Evolutionary conservation across 2,888 invertebrate species (phyloP).

Genomic region (Drosophila putrida): DNA sequence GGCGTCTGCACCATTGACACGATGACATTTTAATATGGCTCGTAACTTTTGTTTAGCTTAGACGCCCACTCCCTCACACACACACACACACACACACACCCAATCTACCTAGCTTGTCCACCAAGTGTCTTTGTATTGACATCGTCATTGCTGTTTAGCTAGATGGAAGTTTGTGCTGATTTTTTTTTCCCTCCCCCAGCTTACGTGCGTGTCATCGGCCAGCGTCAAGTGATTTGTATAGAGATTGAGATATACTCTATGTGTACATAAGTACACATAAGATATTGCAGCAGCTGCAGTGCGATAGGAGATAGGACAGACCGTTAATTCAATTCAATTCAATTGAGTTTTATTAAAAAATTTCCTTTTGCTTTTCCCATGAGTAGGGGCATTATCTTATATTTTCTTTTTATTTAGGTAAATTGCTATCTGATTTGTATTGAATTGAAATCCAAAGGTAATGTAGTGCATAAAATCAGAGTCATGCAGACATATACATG

Average conservation of each 20-base stretch:
- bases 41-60: slow-evolving; percentile 76
- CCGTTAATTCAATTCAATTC: slow-evolving; percentile 71
- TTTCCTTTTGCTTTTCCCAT: slow-evolving; percentile 40
- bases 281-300: slow-evolving; percentile 12
- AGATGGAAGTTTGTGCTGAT: slow-evolving; percentile 45
- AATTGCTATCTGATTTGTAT: slow-evolving; percentile 78
- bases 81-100: not conserved
- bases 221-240: slow-evolving; percentile 60
- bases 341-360: slow-evolving; percentile 46
- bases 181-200: slow-evolving; percentile 49
- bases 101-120: not conserved
- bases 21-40: slow-evolving; percentile 80
- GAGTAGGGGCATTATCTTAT: slow-evolving; percentile 47
- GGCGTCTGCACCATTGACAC: slow-evolving; percentile 73
- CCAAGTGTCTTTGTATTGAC: slow-evolving; percentile 44
- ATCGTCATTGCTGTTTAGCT: slow-evolving; percentile 72
- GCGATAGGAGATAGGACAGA: slow-evolving; percentile 23
- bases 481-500: slow-evolving; percentile 77
- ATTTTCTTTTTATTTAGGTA: slow-evolving; percentile 58
- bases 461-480: slow-evolving; percentile 82
- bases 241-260: slow-evolving; percentile 41
- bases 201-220: slow-evolving; percentile 65
- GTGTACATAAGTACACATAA: slow-evolving; percentile 19
- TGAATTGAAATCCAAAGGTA: slow-evolving; percentile 79
- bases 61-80: slow-evolving; percentile 20